A percentile compares a stretch with the other conserved stretches of the same genome.
Evolutionary conservation across 2,888 invertebrate genomes (phyloP).

Genomic region (Synanthedon vespiformis): DNA sequence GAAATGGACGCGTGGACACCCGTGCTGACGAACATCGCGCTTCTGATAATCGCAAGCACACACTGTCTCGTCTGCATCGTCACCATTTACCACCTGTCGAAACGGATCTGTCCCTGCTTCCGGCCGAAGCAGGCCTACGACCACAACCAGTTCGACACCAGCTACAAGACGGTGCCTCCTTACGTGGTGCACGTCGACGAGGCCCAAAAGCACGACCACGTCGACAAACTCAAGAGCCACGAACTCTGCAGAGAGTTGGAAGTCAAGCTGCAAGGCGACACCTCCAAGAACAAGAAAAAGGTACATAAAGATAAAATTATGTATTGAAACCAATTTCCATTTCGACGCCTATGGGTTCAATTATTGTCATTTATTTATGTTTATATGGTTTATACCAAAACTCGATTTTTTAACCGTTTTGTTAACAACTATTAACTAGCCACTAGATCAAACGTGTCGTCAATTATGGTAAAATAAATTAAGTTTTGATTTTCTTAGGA

Average conservation of each 20-base stretch:
- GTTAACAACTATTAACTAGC: no score
- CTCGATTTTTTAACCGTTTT: no score
- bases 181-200: conserved; percentile 54
- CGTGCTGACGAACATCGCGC: conserved; percentile 72
- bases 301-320: no score
- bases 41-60: conserved; percentile 69
- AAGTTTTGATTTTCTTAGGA: conserved; percentile 13
- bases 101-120: conserved; percentile 70
- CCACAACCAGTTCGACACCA: conserved; percentile 65
- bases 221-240: conserved; percentile 30
- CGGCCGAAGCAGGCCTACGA: conserved; percentile 54
- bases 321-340: no score
- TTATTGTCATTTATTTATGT: no score
- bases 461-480: no score
- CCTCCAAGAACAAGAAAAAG: conserved; percentile 40
- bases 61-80: conserved; percentile 69
- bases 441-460: no score
- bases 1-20: conserved; percentile 71
- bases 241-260: conserved; percentile 54
- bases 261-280: conserved; percentile 44
- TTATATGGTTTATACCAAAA: no score
- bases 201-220: conserved; percentile 29
- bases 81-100: conserved; percentile 66
- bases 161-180: conserved; percentile 36
- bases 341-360: no score